Percentiles rank a stretch among this genome's conserved stretches.
These are phyloP conservation scores for Hemaris fuciformis DNA, from an alignment of 2,888 invertebrate species.

Conservation along the genomic window DNA sequence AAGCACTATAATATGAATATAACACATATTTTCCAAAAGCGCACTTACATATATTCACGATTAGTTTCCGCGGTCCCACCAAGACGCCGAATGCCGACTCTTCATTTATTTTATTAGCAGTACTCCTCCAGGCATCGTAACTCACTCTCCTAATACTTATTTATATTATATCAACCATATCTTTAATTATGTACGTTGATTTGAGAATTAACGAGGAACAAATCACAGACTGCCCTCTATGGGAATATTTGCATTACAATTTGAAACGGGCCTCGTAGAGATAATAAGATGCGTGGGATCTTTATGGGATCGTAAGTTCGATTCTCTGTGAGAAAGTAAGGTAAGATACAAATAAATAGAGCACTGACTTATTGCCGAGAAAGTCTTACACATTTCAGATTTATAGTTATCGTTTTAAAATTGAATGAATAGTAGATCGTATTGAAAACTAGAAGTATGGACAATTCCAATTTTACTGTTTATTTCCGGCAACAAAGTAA, in stretches of 20 bases:
- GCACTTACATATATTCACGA: conserved; percentile 27
- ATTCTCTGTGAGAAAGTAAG: too few relatives aligned
- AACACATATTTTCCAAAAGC: background rate
- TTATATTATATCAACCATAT: conserved; percentile 60
- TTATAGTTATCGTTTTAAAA: too few relatives aligned
- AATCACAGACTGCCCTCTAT: conserved; percentile 47
- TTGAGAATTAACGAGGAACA: conserved; percentile 57
- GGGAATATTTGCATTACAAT: conserved; percentile 22
- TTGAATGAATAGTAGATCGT: too few relatives aligned
- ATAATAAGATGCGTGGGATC: background rate
- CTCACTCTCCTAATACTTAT: conserved; percentile 68
- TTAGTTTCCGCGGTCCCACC: conserved; percentile 24
- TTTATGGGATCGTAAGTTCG: background rate
- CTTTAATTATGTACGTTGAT: conserved; percentile 65
- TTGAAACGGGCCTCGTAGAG: background rate
- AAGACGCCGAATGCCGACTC: conserved; percentile 45
- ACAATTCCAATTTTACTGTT: too few relatives aligned
- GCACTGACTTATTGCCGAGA: too few relatives aligned
- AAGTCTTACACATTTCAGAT: too few relatives aligned
- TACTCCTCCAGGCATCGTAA: conserved; percentile 67
- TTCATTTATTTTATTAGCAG: conserved; percentile 76
- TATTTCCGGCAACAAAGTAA: too few relatives aligned
- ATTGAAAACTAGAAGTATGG: too few relatives aligned
- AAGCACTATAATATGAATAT: too few relatives aligned
- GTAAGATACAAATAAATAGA: too few relatives aligned